These are phyloP conservation scores for Macroramphosus scolopax DNA, from an alignment of 2,797 vertebrate genomes.

Conservation along the genomic window DNA sequence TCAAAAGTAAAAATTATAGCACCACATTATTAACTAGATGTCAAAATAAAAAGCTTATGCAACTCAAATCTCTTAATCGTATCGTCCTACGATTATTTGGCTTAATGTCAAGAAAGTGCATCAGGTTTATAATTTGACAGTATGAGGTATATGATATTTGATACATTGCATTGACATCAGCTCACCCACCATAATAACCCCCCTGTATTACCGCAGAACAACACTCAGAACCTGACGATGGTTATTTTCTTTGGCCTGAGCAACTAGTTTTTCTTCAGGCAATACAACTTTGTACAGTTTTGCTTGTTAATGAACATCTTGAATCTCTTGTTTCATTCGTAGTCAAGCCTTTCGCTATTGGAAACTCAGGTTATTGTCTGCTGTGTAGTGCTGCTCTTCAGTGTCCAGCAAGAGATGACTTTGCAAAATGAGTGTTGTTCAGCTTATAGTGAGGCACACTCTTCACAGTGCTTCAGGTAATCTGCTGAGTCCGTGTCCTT, in stretches of 20 bases:
- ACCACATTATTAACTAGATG: conserved; percentile 53
- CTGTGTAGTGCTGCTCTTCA: conserved; percentile 71
- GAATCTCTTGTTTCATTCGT: conserved; percentile 42
- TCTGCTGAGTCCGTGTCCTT: conserved; percentile 78
- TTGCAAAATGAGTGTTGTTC: conserved; percentile 22
- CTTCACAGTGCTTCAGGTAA: conserved; percentile 86
- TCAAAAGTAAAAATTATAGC: conserved; percentile 59
- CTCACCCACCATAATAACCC: conserved; percentile 19
- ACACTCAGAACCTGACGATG: conserved; percentile 17
- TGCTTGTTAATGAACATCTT: conserved; percentile 24
- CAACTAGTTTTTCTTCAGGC: conserved; percentile 21
- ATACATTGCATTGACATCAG: conserved; percentile 52
- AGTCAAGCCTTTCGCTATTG: conserved; percentile 30
- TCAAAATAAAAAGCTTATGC: conserved; percentile 72
- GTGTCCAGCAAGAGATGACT: conserved; percentile 44
- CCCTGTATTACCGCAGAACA: conserved; percentile 22
- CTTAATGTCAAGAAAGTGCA: conserved; percentile 75
- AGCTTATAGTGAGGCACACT: conserved; percentile 80
- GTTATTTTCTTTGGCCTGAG: conserved; percentile 2
- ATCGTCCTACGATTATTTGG: conserved; percentile 37
- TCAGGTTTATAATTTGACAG: conserved; percentile 63
- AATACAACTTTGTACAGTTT: conserved; percentile 31
- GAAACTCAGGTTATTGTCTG: conserved; percentile 41
- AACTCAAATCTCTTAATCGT: conserved; percentile 41
- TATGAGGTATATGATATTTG: conserved; percentile 75